A percentile compares a stretch with the other conserved stretches of the same genome.
Evolutionary conservation across 2,113 vertebrate genomes (phyloP).

Genomic region (Geothlypis trichas): DNA sequence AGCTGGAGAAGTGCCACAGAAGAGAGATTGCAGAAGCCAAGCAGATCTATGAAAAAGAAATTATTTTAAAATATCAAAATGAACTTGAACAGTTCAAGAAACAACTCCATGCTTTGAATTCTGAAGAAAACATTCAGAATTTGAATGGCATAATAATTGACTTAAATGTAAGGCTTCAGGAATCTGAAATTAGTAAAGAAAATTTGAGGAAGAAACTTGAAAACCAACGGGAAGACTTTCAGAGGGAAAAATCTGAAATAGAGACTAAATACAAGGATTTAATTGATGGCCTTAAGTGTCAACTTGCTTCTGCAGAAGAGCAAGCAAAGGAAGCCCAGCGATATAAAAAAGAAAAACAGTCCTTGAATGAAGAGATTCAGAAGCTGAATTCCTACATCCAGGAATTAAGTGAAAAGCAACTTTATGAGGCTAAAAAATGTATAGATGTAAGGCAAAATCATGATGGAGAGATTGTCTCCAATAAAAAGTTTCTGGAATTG

Average conservation of each 20-base stretch:
- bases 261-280: conserved; percentile 66
- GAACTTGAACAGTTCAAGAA: conserved; percentile 36
- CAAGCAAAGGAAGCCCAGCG: conserved; percentile 68
- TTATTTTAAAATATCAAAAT: conserved; percentile 33
- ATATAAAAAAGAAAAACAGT: conserved; percentile 77
- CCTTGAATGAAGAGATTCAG: conserved; percentile 71
- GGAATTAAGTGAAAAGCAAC: conserved; percentile 65
- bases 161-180: conserved; percentile 30
- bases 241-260: conserved; percentile 64
- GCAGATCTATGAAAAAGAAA: conserved; percentile 1
- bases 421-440: conserved; percentile 48
- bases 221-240: conserved; percentile 52
- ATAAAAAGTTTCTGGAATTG: conserved; percentile 48
- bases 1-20: conserved; percentile 59
- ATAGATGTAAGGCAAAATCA: neutral
- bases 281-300: conserved; percentile 54
- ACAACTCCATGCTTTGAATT: conserved; percentile 1
- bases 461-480: conserved; percentile 51
- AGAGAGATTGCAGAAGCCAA: conserved; percentile 13
- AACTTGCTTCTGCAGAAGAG: conserved; percentile 58
- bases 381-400: conserved; percentile 48
- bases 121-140: conserved; percentile 21
- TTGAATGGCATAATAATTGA: conserved; percentile 52
- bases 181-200: conserved; percentile 46
- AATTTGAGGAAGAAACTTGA: conserved; percentile 69